Conservation (phyloP, 2,113 vertebrate species). For the Pardalotus punctatus region DNA sequence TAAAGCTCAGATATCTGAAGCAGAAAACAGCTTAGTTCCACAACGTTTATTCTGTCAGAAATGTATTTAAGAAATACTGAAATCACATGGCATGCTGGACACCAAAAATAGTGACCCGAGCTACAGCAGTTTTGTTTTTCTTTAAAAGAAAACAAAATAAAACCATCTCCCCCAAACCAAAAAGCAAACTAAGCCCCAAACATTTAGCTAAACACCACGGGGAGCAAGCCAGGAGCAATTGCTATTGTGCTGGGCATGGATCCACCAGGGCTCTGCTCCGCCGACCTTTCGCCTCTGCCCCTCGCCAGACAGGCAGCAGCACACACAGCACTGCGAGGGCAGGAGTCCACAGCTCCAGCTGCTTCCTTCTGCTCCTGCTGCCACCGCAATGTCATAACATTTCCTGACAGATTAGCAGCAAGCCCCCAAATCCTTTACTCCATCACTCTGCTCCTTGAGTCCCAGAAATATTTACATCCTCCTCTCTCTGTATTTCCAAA, state of each 20-base stretch:
- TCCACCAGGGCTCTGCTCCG: neutral
- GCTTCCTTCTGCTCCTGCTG: constrained; percentile 26
- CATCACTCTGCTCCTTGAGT: neutral
- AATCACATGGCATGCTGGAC: neutral
- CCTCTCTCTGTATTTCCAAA: neutral
- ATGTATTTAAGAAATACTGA: neutral
- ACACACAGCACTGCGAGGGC: neutral
- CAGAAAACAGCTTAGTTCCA: neutral
- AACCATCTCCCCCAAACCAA: neutral
- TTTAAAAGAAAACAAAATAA: neutral
- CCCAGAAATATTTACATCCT: neutral
- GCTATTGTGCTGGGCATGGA: neutral
- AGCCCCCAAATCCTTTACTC: neutral
- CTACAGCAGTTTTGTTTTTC: neutral
- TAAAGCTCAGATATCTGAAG: neutral
- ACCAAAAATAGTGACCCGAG: neutral
- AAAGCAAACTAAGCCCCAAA: neutral
- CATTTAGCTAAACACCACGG: neutral
- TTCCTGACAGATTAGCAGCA: constrained; percentile 19
- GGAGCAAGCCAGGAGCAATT: neutral
- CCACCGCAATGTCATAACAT: constrained; percentile 24
- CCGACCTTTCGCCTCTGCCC: neutral
- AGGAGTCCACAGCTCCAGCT: constrained; percentile 33
- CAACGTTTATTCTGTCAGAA: neutral
- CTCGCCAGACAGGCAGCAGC: neutral